Conservation (phyloP, 2,113 vertebrate species). For the Sander lucioperca region DNA sequence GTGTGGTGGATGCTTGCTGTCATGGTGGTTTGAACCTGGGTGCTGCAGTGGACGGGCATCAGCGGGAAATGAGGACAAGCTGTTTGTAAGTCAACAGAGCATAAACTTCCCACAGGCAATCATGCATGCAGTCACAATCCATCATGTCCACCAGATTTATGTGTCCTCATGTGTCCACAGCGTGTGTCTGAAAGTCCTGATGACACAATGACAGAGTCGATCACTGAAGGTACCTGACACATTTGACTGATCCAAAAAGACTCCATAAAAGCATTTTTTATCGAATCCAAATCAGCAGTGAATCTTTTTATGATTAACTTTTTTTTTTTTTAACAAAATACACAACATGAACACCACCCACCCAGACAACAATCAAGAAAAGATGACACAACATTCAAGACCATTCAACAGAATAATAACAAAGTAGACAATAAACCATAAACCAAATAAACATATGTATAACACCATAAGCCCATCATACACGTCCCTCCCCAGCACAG, state of each 20-base stretch:
- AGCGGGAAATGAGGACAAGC: background rate
- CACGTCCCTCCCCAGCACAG: no score
- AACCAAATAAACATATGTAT: no score
- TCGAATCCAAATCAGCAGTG: no score
- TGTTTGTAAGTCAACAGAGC: slow-evolving; percentile 1
- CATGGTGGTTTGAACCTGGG: background rate
- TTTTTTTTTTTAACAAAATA: no score
- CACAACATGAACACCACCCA: no score
- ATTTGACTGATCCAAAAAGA: background rate
- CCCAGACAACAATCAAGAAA: no score
- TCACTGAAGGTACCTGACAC: background rate
- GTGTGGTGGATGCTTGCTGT: background rate
- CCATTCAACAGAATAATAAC: no score
- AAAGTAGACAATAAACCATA: no score
- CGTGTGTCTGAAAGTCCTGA: background rate
- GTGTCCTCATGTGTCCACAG: background rate
- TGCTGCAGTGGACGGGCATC: background rate
- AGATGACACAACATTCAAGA: no score
- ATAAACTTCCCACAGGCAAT: background rate
- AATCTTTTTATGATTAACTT: no score
- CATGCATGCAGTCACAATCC: background rate
- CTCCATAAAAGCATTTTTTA: background rate
- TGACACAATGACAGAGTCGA: no score
- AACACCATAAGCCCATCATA: no score
- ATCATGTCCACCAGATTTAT: background rate